Base-by-base conservation (phyloP, 2,113 vertebrate species). In the Mirounga angustirostris region DNA sequence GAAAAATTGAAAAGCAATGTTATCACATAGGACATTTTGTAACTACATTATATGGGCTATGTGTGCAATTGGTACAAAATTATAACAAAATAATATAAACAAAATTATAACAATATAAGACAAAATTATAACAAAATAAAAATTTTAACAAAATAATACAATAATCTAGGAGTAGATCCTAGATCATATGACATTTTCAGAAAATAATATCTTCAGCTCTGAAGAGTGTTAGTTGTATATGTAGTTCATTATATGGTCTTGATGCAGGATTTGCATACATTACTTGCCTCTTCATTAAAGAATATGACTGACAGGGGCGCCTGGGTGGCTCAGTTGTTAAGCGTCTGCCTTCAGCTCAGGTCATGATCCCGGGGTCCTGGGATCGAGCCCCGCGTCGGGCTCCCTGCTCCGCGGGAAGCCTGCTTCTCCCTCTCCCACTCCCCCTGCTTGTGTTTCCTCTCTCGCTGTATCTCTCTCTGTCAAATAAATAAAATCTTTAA, bases 111-210 rank as follows among this genome's bases (percentile, higher is more conserved):
- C 30, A 67, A 67, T 67, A 33, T 67, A 33, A 67, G 50, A 65
- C 28, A 85, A 26, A 89, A 92, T 95, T 79, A 61, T 80, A 83
- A 40, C 59, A 79, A 83, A 89, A 87, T 76, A 67, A 59, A 14
- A 88, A 88, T 94, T 67, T 52, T 69, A 67, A 36, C 58, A 78
- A 88, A 89, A 82, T 76, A 67, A 67, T 36, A 82, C 22, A 91
- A 11, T 85, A 67, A 67, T 67, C 63, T 33, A 33, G 63, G 15
- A 85, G 28, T 63, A 67, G 86, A 92, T 9, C 54, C 69, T 94
- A 94, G 22, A 76, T 67, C 67, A 83, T 13, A 90, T 33, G 30
- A 81, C 26, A 82, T 69, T 69, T 86, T 90, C 24, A 87, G 73
- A 79, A 56, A 28, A 61, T 50, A 84, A 18, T 65, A 85, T 81